Conservation (phyloP, 2,113 vertebrate species). For the Syrmaticus mikado region DNA sequence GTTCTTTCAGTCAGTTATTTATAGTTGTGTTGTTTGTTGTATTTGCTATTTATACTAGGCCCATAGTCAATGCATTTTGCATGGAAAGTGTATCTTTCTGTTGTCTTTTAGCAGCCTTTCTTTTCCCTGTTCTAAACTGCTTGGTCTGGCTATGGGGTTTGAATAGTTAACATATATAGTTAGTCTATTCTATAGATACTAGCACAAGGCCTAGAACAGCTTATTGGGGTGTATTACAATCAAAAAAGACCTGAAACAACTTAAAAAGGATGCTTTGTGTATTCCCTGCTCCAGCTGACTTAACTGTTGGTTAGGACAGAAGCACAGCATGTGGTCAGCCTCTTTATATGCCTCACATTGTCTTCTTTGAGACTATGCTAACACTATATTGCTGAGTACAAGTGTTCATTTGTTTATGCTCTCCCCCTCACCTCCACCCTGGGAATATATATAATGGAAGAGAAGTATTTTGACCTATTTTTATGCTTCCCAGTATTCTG, state of each 20-base stretch:
- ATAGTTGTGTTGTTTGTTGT: not conserved
- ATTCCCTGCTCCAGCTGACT: not conserved
- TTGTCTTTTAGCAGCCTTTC: not conserved
- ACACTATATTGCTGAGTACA: not conserved
- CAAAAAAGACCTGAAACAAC: not conserved
- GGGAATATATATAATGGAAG: not conserved
- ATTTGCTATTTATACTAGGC: not conserved
- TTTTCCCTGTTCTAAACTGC: not conserved
- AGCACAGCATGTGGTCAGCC: not conserved
- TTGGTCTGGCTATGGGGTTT: not conserved
- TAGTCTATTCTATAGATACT: not conserved
- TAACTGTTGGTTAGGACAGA: not conserved
- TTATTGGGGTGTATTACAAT: not conserved
- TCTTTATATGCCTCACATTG: not conserved
- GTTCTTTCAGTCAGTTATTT: constrained; percentile 21
- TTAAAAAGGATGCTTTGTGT: not conserved
- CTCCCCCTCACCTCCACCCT: not conserved
- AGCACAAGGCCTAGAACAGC: not conserved
- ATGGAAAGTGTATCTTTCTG: not conserved
- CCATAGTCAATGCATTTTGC: not conserved
- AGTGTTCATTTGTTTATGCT: not conserved
- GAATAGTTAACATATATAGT: not conserved
- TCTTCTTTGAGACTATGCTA: not conserved
- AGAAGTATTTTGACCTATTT: not conserved
- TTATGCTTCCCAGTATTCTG: not conserved